Evolutionary conservation across 2,113 vertebrate genomes (phyloP).

Genomic region (Scopus umbretta): DNA sequence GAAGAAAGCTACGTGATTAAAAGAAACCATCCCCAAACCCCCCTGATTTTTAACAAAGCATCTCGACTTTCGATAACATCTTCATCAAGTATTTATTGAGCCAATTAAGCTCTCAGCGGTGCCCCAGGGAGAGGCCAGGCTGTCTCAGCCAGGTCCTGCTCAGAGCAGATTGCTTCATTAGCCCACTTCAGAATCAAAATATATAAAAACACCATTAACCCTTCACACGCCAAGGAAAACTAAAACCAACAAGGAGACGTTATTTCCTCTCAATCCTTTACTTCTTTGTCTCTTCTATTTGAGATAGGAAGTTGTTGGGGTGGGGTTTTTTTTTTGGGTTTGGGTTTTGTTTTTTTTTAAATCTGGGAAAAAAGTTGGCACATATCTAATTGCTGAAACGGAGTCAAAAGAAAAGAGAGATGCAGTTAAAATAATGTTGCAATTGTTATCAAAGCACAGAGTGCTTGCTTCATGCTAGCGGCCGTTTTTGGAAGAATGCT

Average conservation of each 20-base stretch:
- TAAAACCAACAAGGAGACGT: neutral
- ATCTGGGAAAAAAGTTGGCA: neutral
- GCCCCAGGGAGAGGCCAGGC: constrained; percentile 48
- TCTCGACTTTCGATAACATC: constrained; percentile 16
- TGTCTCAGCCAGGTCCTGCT: constrained; percentile 36
- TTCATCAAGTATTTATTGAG: constrained; percentile 52
- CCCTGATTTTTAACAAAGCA: neutral
- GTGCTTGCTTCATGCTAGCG: neutral
- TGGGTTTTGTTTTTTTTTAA: neutral
- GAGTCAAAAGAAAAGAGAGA: neutral
- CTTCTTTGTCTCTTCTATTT: neutral
- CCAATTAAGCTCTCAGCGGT: constrained; percentile 47
- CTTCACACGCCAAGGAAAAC: neutral
- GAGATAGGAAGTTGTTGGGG: neutral
- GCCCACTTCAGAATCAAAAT: constrained; percentile 12
- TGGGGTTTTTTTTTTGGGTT: neutral
- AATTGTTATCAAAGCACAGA: constrained; percentile 40
- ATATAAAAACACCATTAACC: constrained; percentile 18
- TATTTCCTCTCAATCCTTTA: neutral
- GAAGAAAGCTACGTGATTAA: neutral
- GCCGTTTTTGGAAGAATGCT: constrained; percentile 37
- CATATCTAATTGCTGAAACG: neutral
- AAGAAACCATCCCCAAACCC: neutral
- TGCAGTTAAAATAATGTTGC: constrained; percentile 44
- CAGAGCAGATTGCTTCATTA: constrained; percentile 55